Percentiles rank a stretch among this genome's conserved stretches.
phyloP scores from a whole-genome alignment of 1,140 invertebrate genomes.

The Drosophila kurseongensis region DNA sequence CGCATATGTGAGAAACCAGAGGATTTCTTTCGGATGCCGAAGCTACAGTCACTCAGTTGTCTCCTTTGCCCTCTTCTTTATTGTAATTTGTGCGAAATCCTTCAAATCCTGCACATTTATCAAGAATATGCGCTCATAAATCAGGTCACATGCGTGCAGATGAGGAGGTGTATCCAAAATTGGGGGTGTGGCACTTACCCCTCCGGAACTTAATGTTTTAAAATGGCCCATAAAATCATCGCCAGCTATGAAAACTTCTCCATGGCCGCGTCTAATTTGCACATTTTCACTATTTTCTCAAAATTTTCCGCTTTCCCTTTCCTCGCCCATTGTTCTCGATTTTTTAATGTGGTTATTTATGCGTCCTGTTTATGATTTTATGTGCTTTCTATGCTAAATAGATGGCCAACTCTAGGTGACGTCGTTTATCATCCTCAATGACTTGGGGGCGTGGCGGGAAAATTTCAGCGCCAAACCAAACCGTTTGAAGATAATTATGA shows the following conservation, averaged over 20 bases:
- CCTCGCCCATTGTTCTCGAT: constrained; percentile 43
- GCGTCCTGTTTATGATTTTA: constrained; percentile 77
- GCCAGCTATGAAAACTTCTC: constrained; percentile 32
- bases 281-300: constrained; percentile 83
- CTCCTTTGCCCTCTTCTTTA: constrained; percentile 24
- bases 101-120: constrained; percentile 74
- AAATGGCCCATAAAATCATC: constrained; percentile 66
- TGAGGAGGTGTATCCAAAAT: constrained; percentile 10
- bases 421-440: constrained; percentile 64
- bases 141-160: constrained; percentile 60
- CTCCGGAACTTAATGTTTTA: constrained; percentile 43
- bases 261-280: constrained; percentile 75
- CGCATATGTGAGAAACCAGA: constrained; percentile 56
- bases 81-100: constrained; percentile 80
- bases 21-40: constrained; percentile 20
- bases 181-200: constrained; percentile 33
- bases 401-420: constrained; percentile 65
- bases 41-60: constrained; percentile 10
- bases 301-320: constrained; percentile 22
- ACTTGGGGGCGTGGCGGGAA: constrained; percentile 46
- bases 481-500: constrained; percentile 35
- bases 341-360: constrained; percentile 78
- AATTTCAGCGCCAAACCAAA: constrained; percentile 8
- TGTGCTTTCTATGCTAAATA: constrained; percentile 75
- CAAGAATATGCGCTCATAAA: constrained; percentile 73